A percentile compares a stretch with the other conserved stretches of the same genome.
These are phyloP conservation scores for Chrysolina oricalcia DNA, from an alignment of 2,888 invertebrate species.

Conservation along the genomic window DNA sequence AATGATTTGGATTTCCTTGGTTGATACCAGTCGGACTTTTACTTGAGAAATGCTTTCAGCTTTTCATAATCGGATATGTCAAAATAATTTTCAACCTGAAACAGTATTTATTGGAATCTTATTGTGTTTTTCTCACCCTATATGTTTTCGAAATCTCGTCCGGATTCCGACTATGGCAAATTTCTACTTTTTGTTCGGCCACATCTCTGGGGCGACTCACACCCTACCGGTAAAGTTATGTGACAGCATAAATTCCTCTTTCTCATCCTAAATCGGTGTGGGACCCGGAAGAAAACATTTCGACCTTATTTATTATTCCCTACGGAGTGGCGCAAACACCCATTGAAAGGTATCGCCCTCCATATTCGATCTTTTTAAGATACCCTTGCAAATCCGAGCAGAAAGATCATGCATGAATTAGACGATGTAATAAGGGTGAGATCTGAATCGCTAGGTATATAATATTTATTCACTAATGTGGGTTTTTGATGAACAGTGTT, in stretches of 20 bases:
- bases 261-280: constrained; percentile 50
- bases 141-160: neutral
- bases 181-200: neutral
- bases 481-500: no score
- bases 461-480: neutral
- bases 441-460: neutral
- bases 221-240: constrained; percentile 31
- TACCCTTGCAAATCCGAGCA: constrained; percentile 32
- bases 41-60: no score
- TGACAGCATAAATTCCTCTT: constrained; percentile 49
- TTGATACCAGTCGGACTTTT: no score
- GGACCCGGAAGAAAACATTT: constrained; percentile 51
- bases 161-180: neutral
- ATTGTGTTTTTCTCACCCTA: neutral
- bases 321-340: constrained; percentile 35
- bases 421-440: neutral
- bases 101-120: neutral
- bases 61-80: no score
- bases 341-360: constrained; percentile 46
- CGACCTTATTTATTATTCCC: constrained; percentile 52
- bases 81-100: no score
- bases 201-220: neutral
- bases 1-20: no score
- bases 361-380: constrained; percentile 46
- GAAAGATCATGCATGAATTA: constrained; percentile 22